A percentile compares a stretch with the other conserved stretches of the same genome.
Evolutionary conservation across 2,888 invertebrate genomes (phyloP).

Genomic region (Diloba caeruleocephala): DNA sequence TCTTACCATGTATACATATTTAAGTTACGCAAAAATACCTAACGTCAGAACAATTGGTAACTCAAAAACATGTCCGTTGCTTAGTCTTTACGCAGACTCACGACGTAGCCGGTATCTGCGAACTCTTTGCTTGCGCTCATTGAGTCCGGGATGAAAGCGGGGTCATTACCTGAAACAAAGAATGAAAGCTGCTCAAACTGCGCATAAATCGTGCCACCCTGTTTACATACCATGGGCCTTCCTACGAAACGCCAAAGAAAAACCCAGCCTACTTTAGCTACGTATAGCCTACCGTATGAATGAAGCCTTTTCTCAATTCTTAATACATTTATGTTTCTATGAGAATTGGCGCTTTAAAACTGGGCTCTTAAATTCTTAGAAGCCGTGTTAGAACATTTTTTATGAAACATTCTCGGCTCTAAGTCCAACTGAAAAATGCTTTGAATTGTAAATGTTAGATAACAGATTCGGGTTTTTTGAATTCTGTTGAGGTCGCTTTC

Average conservation of each 20-base stretch:
- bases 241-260: conserved; percentile 83
- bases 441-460: conserved; percentile 55
- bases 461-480: conserved; percentile 49
- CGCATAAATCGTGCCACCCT: conserved; percentile 85
- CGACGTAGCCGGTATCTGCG: conserved; percentile 71
- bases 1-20: not conserved
- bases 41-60: conserved; percentile 37
- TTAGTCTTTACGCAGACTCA: conserved; percentile 58
- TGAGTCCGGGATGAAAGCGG: conserved; percentile 85
- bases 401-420: conserved; percentile 34
- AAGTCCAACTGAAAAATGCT: conserved; percentile 44
- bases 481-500: conserved; percentile 55
- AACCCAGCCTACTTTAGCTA: conserved; percentile 81
- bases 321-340: conserved; percentile 66
- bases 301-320: conserved; percentile 70
- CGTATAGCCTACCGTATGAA: conserved; percentile 64
- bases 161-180: conserved; percentile 89
- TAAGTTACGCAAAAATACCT: conserved; percentile 9
- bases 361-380: conserved; percentile 2
- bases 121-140: conserved; percentile 80
- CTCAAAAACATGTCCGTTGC: conserved; percentile 47
- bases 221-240: conserved; percentile 83
- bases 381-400: conserved; percentile 39
- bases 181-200: conserved; percentile 84
- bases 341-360: conserved; percentile 23